phyloP scores from a whole-genome alignment of 2,888 invertebrate species.

The Disparrhopalites patrizii region DNA sequence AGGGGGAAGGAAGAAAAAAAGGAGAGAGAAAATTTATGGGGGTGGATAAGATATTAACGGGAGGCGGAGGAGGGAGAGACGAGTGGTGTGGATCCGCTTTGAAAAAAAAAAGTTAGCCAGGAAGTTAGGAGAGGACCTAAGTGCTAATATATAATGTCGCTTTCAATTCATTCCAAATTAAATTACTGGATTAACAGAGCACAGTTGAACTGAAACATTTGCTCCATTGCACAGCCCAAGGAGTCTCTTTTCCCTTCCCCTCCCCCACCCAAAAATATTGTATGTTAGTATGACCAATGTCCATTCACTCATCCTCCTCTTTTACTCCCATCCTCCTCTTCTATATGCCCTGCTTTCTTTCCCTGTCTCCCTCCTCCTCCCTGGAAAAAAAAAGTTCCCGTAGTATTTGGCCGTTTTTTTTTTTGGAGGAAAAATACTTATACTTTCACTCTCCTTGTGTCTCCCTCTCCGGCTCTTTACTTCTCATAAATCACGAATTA shows the following conservation, averaged over 20 bases:
- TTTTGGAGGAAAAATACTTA: background rate
- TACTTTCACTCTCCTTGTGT: background rate
- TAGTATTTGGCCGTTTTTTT: background rate
- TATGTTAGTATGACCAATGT: background rate
- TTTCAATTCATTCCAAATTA: constrained; percentile 27
- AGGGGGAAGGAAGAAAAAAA: background rate
- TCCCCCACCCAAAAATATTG: background rate
- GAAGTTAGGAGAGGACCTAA: constrained; percentile 4
- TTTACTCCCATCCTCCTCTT: too few relatives aligned
- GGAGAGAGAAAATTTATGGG: background rate
- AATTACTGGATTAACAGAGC: constrained; percentile 24
- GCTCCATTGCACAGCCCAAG: background rate
- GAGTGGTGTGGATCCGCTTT: too few relatives aligned
- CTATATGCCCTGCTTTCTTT: too few relatives aligned
- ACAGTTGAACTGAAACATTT: constrained; percentile 21
- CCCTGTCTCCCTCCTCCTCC: background rate
- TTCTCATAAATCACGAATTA: constrained; percentile 5
- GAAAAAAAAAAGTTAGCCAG: constrained; percentile 2
- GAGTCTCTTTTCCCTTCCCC: background rate
- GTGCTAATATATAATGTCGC: constrained; percentile 30
- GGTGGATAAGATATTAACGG: background rate
- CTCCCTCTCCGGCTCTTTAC: background rate
- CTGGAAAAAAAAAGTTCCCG: background rate
- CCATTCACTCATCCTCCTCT: too few relatives aligned
- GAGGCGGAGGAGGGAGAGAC: background rate